phyloP scores from a whole-genome alignment of 2,888 invertebrate genomes.

The Sceliomorpha sp. region DNA sequence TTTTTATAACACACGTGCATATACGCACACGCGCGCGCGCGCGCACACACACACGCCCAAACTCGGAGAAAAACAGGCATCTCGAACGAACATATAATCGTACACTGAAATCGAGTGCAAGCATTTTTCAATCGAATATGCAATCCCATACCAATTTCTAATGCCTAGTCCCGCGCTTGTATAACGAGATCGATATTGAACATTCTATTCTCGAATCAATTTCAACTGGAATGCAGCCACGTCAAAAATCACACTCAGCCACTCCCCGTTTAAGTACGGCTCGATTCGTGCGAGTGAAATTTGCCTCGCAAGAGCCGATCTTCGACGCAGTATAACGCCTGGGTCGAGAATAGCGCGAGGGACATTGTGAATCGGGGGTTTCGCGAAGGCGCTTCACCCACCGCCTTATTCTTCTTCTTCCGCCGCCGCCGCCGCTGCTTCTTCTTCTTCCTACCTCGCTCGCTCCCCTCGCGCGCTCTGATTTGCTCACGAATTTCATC shows the following conservation, averaged over 20 bases:
- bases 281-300: constrained; percentile 51
- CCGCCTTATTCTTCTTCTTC: too few relatives aligned
- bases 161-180: constrained; percentile 18
- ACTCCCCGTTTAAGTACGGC: constrained; percentile 44
- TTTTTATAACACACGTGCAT: constrained; percentile 10
- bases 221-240: constrained; percentile 58
- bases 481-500: constrained; percentile 54
- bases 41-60: too few relatives aligned
- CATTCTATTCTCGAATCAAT: constrained; percentile 64
- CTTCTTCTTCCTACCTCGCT: too few relatives aligned
- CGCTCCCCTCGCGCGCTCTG: constrained; percentile 39
- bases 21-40: too few relatives aligned
- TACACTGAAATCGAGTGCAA: neutral
- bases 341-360: constrained; percentile 49
- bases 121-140: constrained; percentile 2
- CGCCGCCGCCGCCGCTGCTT: too few relatives aligned
- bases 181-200: constrained; percentile 42
- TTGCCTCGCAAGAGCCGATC: constrained; percentile 46
- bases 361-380: constrained; percentile 50
- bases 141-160: constrained; percentile 14
- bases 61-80: too few relatives aligned
- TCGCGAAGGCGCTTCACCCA: too few relatives aligned
- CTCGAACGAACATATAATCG: too few relatives aligned
- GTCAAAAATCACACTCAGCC: constrained; percentile 46
- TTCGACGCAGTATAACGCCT: constrained; percentile 40